Percentiles rank a stretch among this genome's conserved stretches.
Conservation (phyloP, 2,113 vertebrate species). For the Scomber japonicus region DNA sequence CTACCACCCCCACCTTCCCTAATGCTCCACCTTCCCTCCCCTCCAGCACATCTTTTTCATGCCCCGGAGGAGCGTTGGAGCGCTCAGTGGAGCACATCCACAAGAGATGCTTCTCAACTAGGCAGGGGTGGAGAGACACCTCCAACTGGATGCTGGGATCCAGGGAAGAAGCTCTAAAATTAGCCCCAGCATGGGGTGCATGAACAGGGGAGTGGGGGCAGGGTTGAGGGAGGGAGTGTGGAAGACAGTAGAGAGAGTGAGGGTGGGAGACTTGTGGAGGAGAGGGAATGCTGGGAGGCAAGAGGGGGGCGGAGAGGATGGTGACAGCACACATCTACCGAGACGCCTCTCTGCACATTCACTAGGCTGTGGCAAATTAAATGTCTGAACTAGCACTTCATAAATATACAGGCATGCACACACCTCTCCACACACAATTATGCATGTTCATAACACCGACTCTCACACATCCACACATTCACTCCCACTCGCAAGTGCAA, state of each 20-base stretch:
- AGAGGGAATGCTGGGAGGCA: conserved; percentile 60
- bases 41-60: conserved; percentile 64
- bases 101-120: conserved; percentile 56
- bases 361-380: conserved; percentile 81
- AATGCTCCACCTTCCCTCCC: conserved; percentile 44
- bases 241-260: conserved; percentile 58
- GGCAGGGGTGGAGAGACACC: conserved; percentile 68
- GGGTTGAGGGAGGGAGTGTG: conserved; percentile 40
- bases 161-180: conserved; percentile 77
- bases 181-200: conserved; percentile 74
- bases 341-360: conserved; percentile 77
- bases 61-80: conserved; percentile 65
- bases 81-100: conserved; percentile 66
- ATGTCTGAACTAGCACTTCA: conserved; percentile 78
- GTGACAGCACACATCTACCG: conserved; percentile 77
- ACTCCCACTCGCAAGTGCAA: conserved; percentile 19
- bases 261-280: conserved; percentile 47
- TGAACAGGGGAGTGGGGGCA: conserved; percentile 36
- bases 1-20: conserved; percentile 23
- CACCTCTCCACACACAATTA: conserved; percentile 68
- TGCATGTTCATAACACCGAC: conserved; percentile 60
- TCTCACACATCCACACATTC: conserved; percentile 49
- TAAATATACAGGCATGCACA: conserved; percentile 69
- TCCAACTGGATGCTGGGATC: conserved; percentile 77
- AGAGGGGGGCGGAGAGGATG: conserved; percentile 60